Base-by-base conservation (phyloP, 2,113 vertebrate species). In the Amphiprion percula region DNA sequence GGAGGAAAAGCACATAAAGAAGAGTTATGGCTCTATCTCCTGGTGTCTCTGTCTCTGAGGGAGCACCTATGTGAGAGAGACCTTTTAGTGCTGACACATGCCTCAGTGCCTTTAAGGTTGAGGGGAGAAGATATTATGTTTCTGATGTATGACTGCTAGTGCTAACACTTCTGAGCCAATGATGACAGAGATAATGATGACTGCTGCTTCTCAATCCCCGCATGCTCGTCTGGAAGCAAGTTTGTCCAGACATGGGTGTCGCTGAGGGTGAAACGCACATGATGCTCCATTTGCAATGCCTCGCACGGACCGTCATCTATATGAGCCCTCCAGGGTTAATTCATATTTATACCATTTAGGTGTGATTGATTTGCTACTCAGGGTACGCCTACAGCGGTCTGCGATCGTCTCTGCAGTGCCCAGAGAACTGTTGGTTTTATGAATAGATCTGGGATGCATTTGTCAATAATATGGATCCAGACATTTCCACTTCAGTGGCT, bases 271-370 rank as follows among this genome's bases (percentile, higher is more conserved):
- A 82, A 81, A 73, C 44, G 66, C 79, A 30, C 44, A 49, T 4
- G 39, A 58, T 74, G 77, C 62, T 67, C 39, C 33, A 44, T 65
- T 85, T 79, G 46, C 10, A 64, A 88, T 86, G 82, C 71, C 15
- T 59, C 26, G 69, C 86, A 82, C 41, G 67, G 62, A 30, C 74
- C 55, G 65, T 58, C 44, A 46, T 69, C 85, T 77, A 41, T 17
- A 76, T 49, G 55, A 73, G 65, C 82, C 86, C 84, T 50, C 0
- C 44, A 58, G 86, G 81, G 89, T 88, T 75, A 55, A 89, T 87
- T 87, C 78, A 84, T 90, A 91, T 93, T 89, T 89, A 72, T 79
- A 82, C 87, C 90, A 90, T 94, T 93, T 91, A 91, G 86, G 55
- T 71, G 76, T 84, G 91, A 94, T 94, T 92, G 91, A 94, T 93